Evolutionary conservation across 2,113 vertebrate genomes (phyloP).

Genomic region (Climacteris rufus): DNA sequence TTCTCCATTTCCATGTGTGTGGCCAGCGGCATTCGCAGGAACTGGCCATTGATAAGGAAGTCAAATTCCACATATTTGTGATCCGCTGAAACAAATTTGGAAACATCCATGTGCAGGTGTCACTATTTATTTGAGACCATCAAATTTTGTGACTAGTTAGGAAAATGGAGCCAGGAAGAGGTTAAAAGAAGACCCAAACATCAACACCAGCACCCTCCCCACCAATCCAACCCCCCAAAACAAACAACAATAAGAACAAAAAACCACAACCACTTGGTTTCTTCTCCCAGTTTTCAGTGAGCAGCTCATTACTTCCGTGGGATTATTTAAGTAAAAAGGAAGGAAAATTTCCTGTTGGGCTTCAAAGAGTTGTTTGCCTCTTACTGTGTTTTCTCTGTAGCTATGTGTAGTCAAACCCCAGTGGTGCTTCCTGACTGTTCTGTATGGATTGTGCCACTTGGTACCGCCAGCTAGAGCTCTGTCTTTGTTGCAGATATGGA

Average conservation of each 20-base stretch:
- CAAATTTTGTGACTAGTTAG: neutral
- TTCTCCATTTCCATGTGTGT: constrained; percentile 88
- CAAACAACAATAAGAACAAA: neutral
- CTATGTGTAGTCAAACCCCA: neutral
- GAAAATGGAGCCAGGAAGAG: neutral
- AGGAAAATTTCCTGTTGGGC: neutral
- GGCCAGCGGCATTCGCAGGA: constrained; percentile 83
- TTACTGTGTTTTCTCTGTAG: neutral
- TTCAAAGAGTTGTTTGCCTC: neutral
- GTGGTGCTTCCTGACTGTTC: neutral
- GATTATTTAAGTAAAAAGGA: neutral
- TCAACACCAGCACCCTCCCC: neutral
- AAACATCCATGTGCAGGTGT: neutral
- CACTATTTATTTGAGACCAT: neutral
- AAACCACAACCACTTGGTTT: accelerated
- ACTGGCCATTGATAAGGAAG: constrained; percentile 93
- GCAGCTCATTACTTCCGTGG: neutral
- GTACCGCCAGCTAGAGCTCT: neutral
- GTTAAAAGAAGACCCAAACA: neutral
- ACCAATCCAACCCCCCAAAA: neutral
- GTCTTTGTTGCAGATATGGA: neutral
- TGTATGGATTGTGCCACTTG: neutral
- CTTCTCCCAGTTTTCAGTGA: neutral
- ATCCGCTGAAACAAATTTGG: constrained; percentile 72
- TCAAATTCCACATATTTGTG: constrained; percentile 95